phyloP scores from a whole-genome alignment of 2,113 vertebrate genomes.

The Scortum barcoo region DNA sequence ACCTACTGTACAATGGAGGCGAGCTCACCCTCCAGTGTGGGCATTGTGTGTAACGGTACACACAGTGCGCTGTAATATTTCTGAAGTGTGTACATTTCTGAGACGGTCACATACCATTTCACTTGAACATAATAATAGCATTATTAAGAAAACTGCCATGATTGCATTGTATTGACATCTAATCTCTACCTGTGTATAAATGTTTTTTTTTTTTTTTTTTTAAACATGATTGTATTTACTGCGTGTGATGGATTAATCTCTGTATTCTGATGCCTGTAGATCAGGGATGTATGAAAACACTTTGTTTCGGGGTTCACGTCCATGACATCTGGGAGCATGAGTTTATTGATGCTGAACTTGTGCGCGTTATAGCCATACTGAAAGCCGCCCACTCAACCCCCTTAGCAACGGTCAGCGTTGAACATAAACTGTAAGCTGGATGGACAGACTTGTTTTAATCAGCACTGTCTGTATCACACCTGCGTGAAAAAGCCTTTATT shows the following conservation, averaged over 20 bases:
- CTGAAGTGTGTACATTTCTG: conserved; percentile 24
- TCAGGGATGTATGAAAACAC: conserved; percentile 35
- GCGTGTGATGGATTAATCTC: conserved; percentile 18
- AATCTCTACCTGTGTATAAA: conserved; percentile 29
- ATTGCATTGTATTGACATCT: conserved; percentile 35
- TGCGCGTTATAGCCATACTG: conserved; percentile 42
- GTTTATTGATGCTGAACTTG: conserved; percentile 32
- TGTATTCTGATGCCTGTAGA: conserved; percentile 56
- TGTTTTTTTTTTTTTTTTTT: too few relatives aligned
- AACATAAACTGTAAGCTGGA: conserved; percentile 17
- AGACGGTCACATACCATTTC: conserved; percentile 7
- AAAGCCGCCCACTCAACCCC: conserved; percentile 1
- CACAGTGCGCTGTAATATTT: conserved; percentile 13
- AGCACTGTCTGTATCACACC: conserved; percentile 36
- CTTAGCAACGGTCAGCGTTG: neutral
- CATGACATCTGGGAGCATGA: conserved; percentile 28
- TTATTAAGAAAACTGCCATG: conserved; percentile 48
- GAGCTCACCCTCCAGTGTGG: conserved; percentile 26
- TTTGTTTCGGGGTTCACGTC: neutral
- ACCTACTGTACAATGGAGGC: conserved; percentile 41
- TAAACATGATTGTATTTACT: conserved; percentile 57
- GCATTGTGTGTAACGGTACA: conserved; percentile 34
- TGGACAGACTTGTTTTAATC: conserved; percentile 24
- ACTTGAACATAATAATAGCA: neutral
- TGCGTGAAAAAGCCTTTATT: conserved; percentile 49